These are phyloP conservation scores for Isurus oxyrinchus DNA, from an alignment of 2,113 vertebrate species.

Conservation along the genomic window DNA sequence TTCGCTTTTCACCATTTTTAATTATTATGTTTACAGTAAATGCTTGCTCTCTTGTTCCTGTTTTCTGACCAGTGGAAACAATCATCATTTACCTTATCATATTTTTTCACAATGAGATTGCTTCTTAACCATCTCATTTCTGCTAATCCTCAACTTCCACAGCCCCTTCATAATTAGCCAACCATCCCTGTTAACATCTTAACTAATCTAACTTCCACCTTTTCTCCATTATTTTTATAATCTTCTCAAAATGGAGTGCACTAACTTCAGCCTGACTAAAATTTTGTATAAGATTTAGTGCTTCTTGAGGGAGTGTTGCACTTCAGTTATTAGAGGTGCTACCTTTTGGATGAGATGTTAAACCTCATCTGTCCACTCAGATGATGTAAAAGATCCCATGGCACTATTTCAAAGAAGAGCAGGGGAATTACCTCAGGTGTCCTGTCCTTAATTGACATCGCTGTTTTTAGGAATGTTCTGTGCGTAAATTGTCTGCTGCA, in stretches of 20 bases:
- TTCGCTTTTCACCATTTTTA: neutral
- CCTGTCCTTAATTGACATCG: no score
- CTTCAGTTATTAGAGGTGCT: no score
- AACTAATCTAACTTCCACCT: neutral
- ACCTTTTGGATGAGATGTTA: neutral
- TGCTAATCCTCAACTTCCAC: neutral
- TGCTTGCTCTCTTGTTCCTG: neutral
- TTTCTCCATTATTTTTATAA: neutral
- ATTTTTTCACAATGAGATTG: neutral
- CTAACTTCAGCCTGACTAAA: neutral
- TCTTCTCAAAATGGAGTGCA: neutral
- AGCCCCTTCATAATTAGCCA: neutral
- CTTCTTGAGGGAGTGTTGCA: neutral
- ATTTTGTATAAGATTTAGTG: neutral
- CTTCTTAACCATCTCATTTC: neutral
- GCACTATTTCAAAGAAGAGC: no score
- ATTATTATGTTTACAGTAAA: neutral
- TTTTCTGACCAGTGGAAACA: neutral
- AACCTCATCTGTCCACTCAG: neutral
- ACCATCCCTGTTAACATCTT: neutral
- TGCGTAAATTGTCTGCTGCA: no score
- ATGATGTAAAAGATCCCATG: no score
- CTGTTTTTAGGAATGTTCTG: no score
- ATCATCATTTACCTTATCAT: neutral
- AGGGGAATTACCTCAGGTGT: no score